Conservation (phyloP, 2,113 vertebrate species). For the Saccopteryx bilineata region DNA sequence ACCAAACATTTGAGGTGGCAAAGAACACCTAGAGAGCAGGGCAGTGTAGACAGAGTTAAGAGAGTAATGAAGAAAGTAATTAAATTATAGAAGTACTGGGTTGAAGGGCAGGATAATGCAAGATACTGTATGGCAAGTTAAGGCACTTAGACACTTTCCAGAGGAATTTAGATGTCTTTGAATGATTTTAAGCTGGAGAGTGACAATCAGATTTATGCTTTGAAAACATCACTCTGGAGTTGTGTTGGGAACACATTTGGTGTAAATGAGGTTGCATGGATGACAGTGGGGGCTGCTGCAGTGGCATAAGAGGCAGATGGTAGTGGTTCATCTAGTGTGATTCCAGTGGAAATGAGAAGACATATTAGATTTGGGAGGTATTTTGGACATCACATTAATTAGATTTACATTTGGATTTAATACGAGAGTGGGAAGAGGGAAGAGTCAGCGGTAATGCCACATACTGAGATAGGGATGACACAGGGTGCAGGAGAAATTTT, state of each 20-base stretch:
- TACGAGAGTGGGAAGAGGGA: background rate
- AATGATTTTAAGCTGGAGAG: background rate
- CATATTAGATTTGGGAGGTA: background rate
- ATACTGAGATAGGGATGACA: background rate
- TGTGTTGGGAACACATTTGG: background rate
- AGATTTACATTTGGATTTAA: background rate
- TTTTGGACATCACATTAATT: slow-evolving; percentile 10
- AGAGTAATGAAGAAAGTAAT: background rate
- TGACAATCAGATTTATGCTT: background rate
- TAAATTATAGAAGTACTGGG: slow-evolving; percentile 6
- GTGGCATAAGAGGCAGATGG: background rate
- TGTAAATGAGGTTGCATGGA: background rate
- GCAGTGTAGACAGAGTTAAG: background rate
- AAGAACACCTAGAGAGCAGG: background rate
- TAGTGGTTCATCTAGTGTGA: background rate
- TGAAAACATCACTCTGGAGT: slow-evolving; percentile 4
- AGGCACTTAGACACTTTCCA: background rate
- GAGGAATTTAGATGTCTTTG: background rate
- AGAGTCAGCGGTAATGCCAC: background rate
- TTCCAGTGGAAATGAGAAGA: background rate
- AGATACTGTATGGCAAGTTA: background rate
- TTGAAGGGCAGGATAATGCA: background rate
- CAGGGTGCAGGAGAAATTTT: background rate
- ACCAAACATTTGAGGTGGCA: background rate
- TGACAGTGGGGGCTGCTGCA: background rate